Percentiles rank a stretch among this genome's conserved stretches.
Evolutionary conservation across 2,113 vertebrate genomes (phyloP).

Genomic region (Notarius lentiginosus): DNA sequence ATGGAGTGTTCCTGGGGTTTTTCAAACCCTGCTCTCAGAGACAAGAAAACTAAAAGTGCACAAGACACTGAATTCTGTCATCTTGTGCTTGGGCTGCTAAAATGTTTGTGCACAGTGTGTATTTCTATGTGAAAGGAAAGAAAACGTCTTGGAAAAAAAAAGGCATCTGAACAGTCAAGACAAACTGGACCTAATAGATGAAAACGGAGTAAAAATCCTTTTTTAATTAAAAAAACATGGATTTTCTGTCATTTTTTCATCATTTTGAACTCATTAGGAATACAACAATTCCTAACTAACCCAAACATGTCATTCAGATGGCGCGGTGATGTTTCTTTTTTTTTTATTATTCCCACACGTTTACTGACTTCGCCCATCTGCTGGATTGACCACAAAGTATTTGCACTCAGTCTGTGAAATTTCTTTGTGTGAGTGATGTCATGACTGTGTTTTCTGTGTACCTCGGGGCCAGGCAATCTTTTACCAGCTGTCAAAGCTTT

Average conservation of each 20-base stretch:
- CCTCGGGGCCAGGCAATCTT: conserved; percentile 40
- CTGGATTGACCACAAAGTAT: conserved; percentile 28
- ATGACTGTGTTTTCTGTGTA: conserved; percentile 42
- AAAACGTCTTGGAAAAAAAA: background rate
- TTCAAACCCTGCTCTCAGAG: background rate
- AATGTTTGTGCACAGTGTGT: background rate
- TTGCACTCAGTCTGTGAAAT: conserved; percentile 20
- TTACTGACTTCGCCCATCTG: conserved; percentile 8
- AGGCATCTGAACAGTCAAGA: background rate
- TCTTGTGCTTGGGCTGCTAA: background rate
- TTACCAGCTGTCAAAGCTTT: conserved; percentile 43
- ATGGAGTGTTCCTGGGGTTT: background rate
- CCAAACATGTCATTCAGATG: background rate
- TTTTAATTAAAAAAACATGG: background rate
- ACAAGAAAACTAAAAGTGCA: background rate
- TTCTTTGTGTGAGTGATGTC: conserved; percentile 43
- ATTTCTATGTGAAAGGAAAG: background rate
- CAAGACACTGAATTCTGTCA: conserved; percentile 3
- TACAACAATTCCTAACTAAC: background rate
- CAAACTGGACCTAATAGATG: background rate
- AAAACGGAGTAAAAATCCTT: background rate
- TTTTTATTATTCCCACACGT: background rate
- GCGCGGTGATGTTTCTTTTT: background rate
- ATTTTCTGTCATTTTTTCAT: fast-evolving
- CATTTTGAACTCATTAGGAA: background rate